Percentiles rank a stretch among this genome's conserved stretches.
Evolutionary conservation across 2,888 invertebrate species (phyloP).

Genomic region (Leptinotarsa haldemani): DNA sequence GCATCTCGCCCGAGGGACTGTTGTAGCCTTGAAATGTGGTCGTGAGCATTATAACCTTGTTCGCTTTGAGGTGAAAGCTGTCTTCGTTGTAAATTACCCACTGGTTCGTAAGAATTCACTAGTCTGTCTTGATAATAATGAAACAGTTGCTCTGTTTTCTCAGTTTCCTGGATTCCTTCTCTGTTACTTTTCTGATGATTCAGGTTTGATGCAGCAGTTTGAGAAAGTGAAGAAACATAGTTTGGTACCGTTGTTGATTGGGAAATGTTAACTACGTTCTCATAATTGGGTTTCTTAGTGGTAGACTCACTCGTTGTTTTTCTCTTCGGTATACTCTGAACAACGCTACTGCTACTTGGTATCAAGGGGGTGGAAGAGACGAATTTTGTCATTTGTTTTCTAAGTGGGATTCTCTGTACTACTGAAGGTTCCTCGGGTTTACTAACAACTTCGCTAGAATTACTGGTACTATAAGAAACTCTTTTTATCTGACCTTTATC

Average conservation of each 20-base stretch:
- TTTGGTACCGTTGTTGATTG: constrained; percentile 60
- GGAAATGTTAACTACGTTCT: constrained; percentile 56
- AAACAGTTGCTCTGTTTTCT: constrained; percentile 47
- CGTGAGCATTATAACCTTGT: constrained; percentile 65
- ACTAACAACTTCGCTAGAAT: constrained; percentile 66
- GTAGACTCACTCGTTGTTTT: constrained; percentile 65
- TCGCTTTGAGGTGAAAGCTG: constrained; percentile 72
- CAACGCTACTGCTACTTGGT: constrained; percentile 69
- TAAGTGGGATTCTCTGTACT: constrained; percentile 63
- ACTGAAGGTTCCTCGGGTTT: constrained; percentile 61
- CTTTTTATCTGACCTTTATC: constrained; percentile 82
- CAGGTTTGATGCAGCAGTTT: not conserved
- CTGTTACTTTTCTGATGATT: not conserved
- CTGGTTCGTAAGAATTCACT: constrained; percentile 61
- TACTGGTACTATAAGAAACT: constrained; percentile 78
- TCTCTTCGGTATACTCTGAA: constrained; percentile 75
- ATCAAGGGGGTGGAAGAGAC: constrained; percentile 66
- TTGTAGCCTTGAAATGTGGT: constrained; percentile 70
- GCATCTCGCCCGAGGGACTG: constrained; percentile 75
- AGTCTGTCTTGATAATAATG: constrained; percentile 66
- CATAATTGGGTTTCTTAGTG: constrained; percentile 56
- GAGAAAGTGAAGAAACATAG: constrained; percentile 59
- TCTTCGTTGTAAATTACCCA: constrained; percentile 73
- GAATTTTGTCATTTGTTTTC: constrained; percentile 67
- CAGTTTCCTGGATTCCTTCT: constrained; percentile 55